Percentiles rank a stretch among this genome's conserved stretches.
Evolutionary conservation across 2,797 vertebrate species (phyloP).

Genomic region (Merluccius polli): DNA sequence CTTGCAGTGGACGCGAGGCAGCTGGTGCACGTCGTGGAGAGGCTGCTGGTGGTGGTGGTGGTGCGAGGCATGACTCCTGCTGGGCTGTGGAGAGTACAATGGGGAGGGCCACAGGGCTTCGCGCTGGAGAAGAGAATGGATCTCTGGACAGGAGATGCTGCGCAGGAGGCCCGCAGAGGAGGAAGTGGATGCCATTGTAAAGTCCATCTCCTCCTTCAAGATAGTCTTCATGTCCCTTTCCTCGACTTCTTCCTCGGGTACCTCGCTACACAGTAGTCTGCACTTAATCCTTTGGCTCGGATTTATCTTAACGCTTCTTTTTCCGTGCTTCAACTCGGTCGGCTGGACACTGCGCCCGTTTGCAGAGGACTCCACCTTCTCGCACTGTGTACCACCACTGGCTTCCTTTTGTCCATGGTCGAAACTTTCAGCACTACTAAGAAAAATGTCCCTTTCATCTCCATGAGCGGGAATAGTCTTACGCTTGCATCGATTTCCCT

Average conservation of each 20-base stretch:
- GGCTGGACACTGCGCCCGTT: neutral
- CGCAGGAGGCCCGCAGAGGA: constrained; percentile 64
- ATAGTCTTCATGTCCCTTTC: constrained; percentile 3
- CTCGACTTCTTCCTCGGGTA: constrained; percentile 16
- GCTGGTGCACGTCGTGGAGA: constrained; percentile 15
- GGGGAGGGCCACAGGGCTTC: constrained; percentile 41
- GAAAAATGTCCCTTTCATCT: neutral
- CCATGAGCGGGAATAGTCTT: neutral
- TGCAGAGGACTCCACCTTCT: neutral
- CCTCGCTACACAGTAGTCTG: constrained; percentile 8
- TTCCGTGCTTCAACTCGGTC: neutral
- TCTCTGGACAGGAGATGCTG: constrained; percentile 83
- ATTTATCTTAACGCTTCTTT: neutral
- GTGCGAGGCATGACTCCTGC: constrained; percentile 25
- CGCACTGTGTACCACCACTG: neutral
- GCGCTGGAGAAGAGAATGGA: constrained; percentile 52
- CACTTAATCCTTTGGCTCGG: constrained; percentile 38
- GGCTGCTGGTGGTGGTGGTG: constrained; percentile 34
- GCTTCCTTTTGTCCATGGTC: neutral
- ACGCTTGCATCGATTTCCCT: neutral
- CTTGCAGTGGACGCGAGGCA: constrained; percentile 31
- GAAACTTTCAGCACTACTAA: neutral
- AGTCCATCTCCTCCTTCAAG: constrained; percentile 30
- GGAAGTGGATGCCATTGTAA: constrained; percentile 11
- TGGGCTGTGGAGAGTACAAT: constrained; percentile 36